phyloP scores from a whole-genome alignment of 2,113 vertebrate genomes.

The Oryzias celebensis region DNA sequence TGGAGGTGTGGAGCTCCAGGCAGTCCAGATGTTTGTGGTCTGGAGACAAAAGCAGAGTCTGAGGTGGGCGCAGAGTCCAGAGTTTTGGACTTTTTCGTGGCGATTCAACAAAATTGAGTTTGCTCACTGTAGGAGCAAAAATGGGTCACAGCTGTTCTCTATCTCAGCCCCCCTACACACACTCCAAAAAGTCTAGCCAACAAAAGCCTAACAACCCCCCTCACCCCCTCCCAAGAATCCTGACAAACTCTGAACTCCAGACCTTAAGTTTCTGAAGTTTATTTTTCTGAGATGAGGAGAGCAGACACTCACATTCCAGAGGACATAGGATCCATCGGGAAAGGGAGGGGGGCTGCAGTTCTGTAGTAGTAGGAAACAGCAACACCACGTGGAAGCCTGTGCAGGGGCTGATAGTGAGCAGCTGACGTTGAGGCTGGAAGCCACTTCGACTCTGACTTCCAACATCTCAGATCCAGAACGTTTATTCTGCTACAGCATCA shows the following conservation, averaged over 20 bases:
- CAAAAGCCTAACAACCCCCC: not conserved
- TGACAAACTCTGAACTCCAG: slow-evolving; percentile 3
- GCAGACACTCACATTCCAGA: slow-evolving; percentile 43
- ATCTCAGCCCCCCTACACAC: slow-evolving; percentile 38
- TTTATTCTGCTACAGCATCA: too few species aligned
- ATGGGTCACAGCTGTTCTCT: slow-evolving; percentile 71
- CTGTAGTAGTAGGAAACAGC: slow-evolving; percentile 27
- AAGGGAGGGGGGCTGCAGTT: not conserved
- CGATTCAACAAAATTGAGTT: too few species aligned
- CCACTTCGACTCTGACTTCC: too few species aligned
- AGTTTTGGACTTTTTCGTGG: too few species aligned
- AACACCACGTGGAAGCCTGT: slow-evolving; percentile 25
- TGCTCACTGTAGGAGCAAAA: slow-evolving; percentile 29
- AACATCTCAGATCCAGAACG: too few species aligned
- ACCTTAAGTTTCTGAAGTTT: slow-evolving; percentile 57
- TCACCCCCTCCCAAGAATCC: slow-evolving; percentile 9
- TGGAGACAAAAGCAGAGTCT: too few species aligned
- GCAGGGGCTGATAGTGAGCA: not conserved
- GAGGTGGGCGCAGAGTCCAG: too few species aligned
- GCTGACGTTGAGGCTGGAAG: too few species aligned
- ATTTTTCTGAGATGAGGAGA: slow-evolving; percentile 36
- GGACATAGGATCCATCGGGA: slow-evolving; percentile 40
- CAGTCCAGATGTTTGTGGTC: too few species aligned
- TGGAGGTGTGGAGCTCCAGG: too few species aligned
- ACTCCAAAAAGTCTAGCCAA: slow-evolving; percentile 36